Evolutionary conservation across 2,888 invertebrate species (phyloP).

Genomic region (Mimumesa dahlbomi): DNA sequence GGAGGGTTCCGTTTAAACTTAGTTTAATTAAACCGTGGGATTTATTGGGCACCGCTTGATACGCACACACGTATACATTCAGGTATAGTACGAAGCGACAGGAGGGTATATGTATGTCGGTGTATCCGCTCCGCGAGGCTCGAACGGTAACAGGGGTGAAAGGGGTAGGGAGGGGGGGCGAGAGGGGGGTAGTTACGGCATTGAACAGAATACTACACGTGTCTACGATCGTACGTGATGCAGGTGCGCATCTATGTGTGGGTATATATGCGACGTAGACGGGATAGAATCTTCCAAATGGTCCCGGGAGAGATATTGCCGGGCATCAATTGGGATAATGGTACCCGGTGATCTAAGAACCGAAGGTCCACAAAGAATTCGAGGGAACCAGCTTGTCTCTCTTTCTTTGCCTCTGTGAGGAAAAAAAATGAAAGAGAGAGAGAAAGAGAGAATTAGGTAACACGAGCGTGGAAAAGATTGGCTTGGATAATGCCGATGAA

Average conservation of each 20-base stretch:
- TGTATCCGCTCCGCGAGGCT: conserved; percentile 18
- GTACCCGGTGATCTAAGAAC: conserved; percentile 55
- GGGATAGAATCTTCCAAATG: conserved; percentile 57
- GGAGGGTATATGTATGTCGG: conserved; percentile 31
- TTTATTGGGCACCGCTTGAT: conserved; percentile 73
- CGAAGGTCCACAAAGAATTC: conserved; percentile 54
- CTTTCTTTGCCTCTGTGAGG: no score
- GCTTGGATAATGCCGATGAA: conserved; percentile 31
- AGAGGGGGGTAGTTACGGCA: conserved; percentile 22
- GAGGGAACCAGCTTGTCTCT: not conserved
- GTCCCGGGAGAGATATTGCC: conserved; percentile 56
- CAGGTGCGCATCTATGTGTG: conserved; percentile 11
- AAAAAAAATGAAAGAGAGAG: no score
- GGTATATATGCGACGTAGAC: conserved; percentile 13
- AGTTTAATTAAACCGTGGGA: conserved; percentile 78
- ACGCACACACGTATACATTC: conserved; percentile 55
- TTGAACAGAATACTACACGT: conserved; percentile 23
- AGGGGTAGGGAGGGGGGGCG: not conserved
- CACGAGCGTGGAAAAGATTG: conserved; percentile 7
- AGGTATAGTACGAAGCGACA: conserved; percentile 44
- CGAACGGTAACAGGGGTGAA: no score
- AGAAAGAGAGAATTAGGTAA: not conserved
- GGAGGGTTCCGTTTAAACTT: conserved; percentile 74
- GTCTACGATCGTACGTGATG: conserved; percentile 18
- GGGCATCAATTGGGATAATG: conserved; percentile 67